These are phyloP conservation scores for Clamator glandarius DNA, from an alignment of 2,797 vertebrate genomes.

Conservation along the genomic window DNA sequence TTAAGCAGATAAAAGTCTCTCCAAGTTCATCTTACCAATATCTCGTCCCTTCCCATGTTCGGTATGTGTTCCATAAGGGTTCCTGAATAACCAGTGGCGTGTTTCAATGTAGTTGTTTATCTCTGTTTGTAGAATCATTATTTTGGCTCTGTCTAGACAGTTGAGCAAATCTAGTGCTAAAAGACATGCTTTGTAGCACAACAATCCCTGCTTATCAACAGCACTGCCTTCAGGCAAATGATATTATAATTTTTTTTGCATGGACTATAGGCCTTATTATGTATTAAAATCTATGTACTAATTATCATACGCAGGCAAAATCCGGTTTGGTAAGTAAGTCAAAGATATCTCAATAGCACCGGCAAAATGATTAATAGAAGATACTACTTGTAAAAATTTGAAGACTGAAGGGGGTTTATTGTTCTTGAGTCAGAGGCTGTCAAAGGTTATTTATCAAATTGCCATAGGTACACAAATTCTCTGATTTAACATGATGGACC, in stretches of 20 bases:
- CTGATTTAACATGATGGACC: neutral
- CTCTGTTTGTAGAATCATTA: neutral
- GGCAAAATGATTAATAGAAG: neutral
- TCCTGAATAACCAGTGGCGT: neutral
- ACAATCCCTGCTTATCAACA: neutral
- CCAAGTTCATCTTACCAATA: neutral
- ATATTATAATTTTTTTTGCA: neutral
- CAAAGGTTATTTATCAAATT: neutral
- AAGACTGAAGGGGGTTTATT: neutral
- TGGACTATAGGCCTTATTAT: neutral
- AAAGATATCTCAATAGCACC: neutral
- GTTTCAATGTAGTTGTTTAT: fast-evolving
- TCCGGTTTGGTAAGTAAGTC: neutral
- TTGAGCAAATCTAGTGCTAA: neutral
- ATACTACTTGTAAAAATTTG: neutral
- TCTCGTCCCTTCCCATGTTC: neutral
- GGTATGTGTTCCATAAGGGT: fast-evolving
- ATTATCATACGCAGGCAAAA: neutral
- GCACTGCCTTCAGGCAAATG: neutral
- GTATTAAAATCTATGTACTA: neutral
- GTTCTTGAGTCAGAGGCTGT: neutral
- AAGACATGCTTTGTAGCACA: neutral
- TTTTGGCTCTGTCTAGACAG: neutral
- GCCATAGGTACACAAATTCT: neutral
- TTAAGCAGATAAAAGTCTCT: neutral